Conservation (phyloP, 2,113 vertebrate genomes). For the Nycticryphes semicollaris region DNA sequence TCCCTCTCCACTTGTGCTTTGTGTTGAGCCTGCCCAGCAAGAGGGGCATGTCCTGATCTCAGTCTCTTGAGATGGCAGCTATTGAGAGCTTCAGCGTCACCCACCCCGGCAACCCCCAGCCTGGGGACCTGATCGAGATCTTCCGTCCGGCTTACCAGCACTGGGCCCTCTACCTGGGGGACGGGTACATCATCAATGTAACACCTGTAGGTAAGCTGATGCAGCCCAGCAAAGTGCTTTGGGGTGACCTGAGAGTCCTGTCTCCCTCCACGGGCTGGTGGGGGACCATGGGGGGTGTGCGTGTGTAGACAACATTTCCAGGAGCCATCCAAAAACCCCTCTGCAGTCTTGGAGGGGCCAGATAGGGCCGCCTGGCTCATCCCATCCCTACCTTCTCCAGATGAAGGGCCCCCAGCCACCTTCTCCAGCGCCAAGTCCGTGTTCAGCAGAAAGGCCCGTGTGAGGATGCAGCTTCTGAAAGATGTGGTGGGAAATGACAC, state of each 20-base stretch:
- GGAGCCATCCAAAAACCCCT: neutral
- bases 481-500: conserved; percentile 84
- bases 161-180: conserved; percentile 92
- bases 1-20: fast-evolving
- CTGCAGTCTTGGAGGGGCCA: neutral
- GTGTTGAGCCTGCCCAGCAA: neutral
- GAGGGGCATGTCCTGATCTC: neutral
- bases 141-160: conserved; percentile 87
- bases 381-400: conserved; percentile 46
- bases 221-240: fast-evolving
- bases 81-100: conserved; percentile 65
- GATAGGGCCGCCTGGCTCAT: neutral
- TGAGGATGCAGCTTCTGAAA: conserved; percentile 91
- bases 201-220: conserved; percentile 83
- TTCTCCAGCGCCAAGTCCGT: conserved; percentile 86
- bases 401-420: conserved; percentile 76
- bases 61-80: conserved; percentile 79
- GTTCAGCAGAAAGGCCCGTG: conserved; percentile 87
- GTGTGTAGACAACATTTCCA: neutral
- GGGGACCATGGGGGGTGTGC: no score
- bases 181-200: conserved; percentile 90
- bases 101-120: conserved; percentile 74
- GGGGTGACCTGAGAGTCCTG: fast-evolving
- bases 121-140: conserved; percentile 94
- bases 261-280: fast-evolving